Evolutionary conservation across 2,888 invertebrate species (phyloP), one percentile per base, ranked within the genome.

Genomic region (Acheta domesticus): DNA sequence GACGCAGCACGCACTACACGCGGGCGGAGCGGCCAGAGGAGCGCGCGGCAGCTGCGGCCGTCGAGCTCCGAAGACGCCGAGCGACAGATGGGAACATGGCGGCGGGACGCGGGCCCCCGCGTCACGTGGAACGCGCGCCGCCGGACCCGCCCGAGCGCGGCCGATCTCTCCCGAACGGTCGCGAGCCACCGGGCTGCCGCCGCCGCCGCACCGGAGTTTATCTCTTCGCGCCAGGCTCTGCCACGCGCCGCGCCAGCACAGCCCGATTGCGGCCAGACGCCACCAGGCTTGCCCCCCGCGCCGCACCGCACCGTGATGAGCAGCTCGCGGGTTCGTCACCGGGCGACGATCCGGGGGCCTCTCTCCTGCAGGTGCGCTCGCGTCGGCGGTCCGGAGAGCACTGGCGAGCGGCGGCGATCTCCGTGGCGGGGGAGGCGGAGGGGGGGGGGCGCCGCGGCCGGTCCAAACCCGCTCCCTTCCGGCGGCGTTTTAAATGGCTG

Each of bases 11-110:
- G 62, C n/a, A n/a, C 62, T 19, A n/a, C 62, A 62, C 62, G 36
- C 62, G 62, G 4, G 62, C 62, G 16, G 8, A n/a, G 5, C n/a
- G 12, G 16, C 14, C 62, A 62, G 16, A 62, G 16, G n/a, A 62
- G 62, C 14, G 62, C 62, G 14, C 14, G 62, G 62, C 62, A 62
- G 62, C 62, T 12, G 62, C 62, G 14, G 16, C 62, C 16, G 62
- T 36, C 36, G 62, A 62, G 62, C 62, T 62, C n/a, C 62, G 62
- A 62, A 62, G 62, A 62, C 62, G 62, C 14, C 62, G 16, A 62
- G 62, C 62, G n/a, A 62, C 62, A 62, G 62, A 62, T n/a, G 62
- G 16, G 62, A 62, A 62, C n/a, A 62, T 62, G 62, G 62, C 62
- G 62, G 62, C 16, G 16, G 14, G 62, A 14, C 62, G n/a, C 62